phyloP scores from a whole-genome alignment of 2,888 invertebrate species.

The Tetheella fluctuosa region DNA sequence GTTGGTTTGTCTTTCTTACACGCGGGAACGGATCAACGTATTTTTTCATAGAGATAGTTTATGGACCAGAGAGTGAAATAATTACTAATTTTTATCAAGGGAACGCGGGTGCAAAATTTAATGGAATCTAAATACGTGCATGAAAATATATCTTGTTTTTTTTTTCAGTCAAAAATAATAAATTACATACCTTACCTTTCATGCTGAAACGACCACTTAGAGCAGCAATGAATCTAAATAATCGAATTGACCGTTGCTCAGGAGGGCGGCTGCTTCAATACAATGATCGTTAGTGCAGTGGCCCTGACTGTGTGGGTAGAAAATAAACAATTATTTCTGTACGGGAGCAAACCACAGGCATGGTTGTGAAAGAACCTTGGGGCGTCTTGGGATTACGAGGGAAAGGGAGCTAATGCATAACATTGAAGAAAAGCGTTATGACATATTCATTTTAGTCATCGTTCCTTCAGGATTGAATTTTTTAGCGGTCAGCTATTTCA shows the following conservation, averaged over 20 bases:
- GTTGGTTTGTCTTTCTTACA: too few relatives aligned
- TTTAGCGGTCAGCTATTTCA: not conserved
- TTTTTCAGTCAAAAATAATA: too few relatives aligned
- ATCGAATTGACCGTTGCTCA: slow-evolving; percentile 34
- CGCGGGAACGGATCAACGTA: too few relatives aligned
- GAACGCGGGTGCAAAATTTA: too few relatives aligned
- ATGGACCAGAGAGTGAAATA: too few relatives aligned
- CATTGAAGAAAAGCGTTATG: not conserved
- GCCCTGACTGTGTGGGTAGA: slow-evolving; percentile 68
- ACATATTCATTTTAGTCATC: not conserved
- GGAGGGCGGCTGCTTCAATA: slow-evolving; percentile 46
- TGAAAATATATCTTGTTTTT: too few relatives aligned
- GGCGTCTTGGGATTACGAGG: slow-evolving; percentile 41
- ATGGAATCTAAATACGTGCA: too few relatives aligned
- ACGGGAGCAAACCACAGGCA: slow-evolving; percentile 55
- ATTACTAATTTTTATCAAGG: too few relatives aligned
- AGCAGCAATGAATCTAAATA: slow-evolving; percentile 45
- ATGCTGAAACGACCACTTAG: slow-evolving; percentile 13
- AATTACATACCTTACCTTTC: not conserved
- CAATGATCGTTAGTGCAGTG: slow-evolving; percentile 56
- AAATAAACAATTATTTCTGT: slow-evolving; percentile 82
- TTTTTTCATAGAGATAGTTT: too few relatives aligned
- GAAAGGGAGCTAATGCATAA: slow-evolving; percentile 43
- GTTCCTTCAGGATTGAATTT: not conserved
- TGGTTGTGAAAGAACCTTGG: slow-evolving; percentile 63